Evolutionary conservation across 2,888 invertebrate species (phyloP).

Genomic region (Drosophila koepferae): DNA sequence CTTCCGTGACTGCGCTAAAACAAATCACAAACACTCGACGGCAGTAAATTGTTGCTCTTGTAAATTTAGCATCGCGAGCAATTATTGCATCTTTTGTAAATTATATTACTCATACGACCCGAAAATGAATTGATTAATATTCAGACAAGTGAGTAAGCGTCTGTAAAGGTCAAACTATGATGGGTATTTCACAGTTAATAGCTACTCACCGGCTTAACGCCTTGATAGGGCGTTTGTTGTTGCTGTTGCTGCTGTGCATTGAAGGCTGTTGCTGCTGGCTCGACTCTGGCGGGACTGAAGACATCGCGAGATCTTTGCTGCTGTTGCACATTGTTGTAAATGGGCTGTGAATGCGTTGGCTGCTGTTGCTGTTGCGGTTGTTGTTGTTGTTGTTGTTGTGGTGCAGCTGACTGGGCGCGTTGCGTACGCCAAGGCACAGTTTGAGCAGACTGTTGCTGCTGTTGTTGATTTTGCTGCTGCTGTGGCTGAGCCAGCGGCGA

Average conservation of each 20-base stretch:
- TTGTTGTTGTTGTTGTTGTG: constrained; percentile 60
- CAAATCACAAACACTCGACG: constrained; percentile 15
- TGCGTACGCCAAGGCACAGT: constrained; percentile 83
- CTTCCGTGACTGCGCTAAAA: constrained; percentile 52
- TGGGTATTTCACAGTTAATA: constrained; percentile 8
- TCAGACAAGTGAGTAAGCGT: constrained; percentile 36
- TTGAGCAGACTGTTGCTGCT: constrained; percentile 66
- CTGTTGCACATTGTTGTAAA: constrained; percentile 80
- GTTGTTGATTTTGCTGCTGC: constrained; percentile 64
- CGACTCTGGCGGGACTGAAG: constrained; percentile 69
- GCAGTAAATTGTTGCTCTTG: constrained; percentile 7
- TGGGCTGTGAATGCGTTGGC: constrained; percentile 75
- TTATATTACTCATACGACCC: constrained; percentile 29
- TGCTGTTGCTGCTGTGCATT: constrained; percentile 73
- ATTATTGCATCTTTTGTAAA: neutral
- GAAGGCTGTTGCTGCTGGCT: constrained; percentile 74
- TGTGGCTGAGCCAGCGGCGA: constrained; percentile 69
- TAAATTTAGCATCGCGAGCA: neutral
- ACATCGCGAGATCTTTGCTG: constrained; percentile 78
- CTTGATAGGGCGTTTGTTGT: constrained; percentile 73
- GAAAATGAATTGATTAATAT: constrained; percentile 20
- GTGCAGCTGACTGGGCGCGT: constrained; percentile 67
- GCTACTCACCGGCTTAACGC: constrained; percentile 76
- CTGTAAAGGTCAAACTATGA: constrained; percentile 28
- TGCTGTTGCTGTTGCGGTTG: constrained; percentile 63